Evolutionary conservation across 2,113 vertebrate species (phyloP), one percentile per base, ranked within the genome.

Genomic region (Muntiacus muntjak): DNA sequence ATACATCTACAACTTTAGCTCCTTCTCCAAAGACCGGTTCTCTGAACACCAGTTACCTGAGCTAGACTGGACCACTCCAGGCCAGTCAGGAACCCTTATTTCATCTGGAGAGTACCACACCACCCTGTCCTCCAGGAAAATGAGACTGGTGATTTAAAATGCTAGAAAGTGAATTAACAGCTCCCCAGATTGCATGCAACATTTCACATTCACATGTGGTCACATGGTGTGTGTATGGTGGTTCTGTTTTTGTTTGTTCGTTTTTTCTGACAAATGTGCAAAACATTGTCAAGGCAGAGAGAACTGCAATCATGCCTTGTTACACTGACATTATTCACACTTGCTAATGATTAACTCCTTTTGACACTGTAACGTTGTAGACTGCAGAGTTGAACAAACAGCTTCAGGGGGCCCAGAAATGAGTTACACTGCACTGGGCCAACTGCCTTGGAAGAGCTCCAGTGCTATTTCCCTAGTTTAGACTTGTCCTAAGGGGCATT

Each of bases 401-500:
- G 95, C 98, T 98, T 95, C 91, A 89, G 95, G 97, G 97, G 87
- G 74, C n/a, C 91, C 95, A 98, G 93, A 97, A 98, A 97, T 98
- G 97, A 98, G 97, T 97, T 97, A 82, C 96, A 94, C 74, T 90
- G 93, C 64, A 62, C 91, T 87, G 89, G 93, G 97, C 97, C 98
- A 98, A 94, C 78, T 45, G 89, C 84, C 94, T 98, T 98, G 98
- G 98, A 98, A 89, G 79, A 64, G 57, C 71, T 93, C 97, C 98
- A 98, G 96, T 78, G 57, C 97, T 92, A 84, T 78, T 98, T 97
- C 98, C 98, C 97, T 97, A 91, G 95, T 97, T 97, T 97, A 98
- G 97, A 98, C 97, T 97, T 98, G 97, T 97, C 98, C 98, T 98
- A 91, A 96, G 98, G 98, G 97, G 95, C 97, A 98, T 98, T 98